phyloP scores from a whole-genome alignment of 2,797 vertebrate species.

The Catamblyrhynchus diadema region DNA sequence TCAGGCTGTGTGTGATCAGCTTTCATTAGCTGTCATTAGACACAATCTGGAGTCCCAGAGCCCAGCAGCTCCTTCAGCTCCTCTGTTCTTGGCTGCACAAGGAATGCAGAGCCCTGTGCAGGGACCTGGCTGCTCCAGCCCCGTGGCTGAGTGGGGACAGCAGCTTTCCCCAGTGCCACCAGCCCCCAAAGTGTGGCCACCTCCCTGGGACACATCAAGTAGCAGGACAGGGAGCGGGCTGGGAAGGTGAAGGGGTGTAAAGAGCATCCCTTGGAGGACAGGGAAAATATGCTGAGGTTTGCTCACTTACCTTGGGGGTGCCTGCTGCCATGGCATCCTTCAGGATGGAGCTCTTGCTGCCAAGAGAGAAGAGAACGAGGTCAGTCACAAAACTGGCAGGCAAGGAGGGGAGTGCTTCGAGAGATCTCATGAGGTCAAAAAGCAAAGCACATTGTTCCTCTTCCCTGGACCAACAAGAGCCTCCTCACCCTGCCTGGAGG shows the following conservation, averaged over 20 bases:
- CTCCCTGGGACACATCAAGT: neutral
- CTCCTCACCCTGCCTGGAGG: neutral
- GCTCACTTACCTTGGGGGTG: conserved; percentile 92
- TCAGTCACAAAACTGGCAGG: conserved; percentile 13
- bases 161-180: neutral
- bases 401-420: neutral
- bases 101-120: fast-evolving
- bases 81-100: fast-evolving
- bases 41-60: conserved; percentile 31
- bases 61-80: neutral
- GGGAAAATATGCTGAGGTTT: neutral
- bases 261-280: fast-evolving
- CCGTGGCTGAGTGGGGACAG: neutral
- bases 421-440: neutral
- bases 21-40: conserved; percentile 48
- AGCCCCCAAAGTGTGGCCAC: fast-evolving
- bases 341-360: conserved; percentile 91
- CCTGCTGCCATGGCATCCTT: conserved; percentile 91
- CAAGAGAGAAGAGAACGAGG: conserved; percentile 69
- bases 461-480: neutral
- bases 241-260: neutral
- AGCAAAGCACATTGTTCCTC: neutral
- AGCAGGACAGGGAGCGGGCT: neutral
- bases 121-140: neutral
- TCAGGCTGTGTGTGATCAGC: neutral